Percentiles rank a stretch among this genome's conserved stretches.
Evolutionary conservation across 1,140 invertebrate genomes (phyloP).

Genomic region (Drosophila teissieri): DNA sequence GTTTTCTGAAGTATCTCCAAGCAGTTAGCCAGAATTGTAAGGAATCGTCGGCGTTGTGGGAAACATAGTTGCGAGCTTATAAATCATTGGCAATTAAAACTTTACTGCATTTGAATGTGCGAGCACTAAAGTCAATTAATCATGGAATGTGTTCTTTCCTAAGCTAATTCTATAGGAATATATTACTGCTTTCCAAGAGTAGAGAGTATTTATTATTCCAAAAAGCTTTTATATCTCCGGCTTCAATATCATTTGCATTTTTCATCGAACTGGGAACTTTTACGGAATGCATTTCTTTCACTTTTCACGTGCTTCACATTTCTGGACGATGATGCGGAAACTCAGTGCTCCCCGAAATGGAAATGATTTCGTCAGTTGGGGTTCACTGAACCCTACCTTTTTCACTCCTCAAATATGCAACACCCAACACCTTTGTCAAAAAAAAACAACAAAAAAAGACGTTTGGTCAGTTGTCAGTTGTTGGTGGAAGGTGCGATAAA

Average conservation of each 20-base stretch:
- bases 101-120: conserved; percentile 4
- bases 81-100: conserved; percentile 34
- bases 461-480: conserved; percentile 47
- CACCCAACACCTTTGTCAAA: conserved; percentile 70
- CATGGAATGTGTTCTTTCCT: too few relatives aligned
- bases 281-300: conserved; percentile 33
- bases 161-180: neutral
- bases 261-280: neutral
- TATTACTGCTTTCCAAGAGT: too few relatives aligned
- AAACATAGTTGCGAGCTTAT: conserved; percentile 10
- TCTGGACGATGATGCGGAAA: conserved; percentile 26
- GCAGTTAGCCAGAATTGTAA: conserved; percentile 14
- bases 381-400: conserved; percentile 34
- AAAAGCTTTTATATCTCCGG: neutral
- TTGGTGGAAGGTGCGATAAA: conserved; percentile 61
- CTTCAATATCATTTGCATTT: conserved; percentile 9
- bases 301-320: conserved; percentile 21
- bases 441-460: conserved; percentile 27
- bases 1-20: conserved; percentile 21
- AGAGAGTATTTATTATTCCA: neutral
- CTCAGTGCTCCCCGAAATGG: conserved; percentile 52
- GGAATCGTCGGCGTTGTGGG: conserved; percentile 6
- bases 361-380: conserved; percentile 36
- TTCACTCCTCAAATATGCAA: conserved; percentile 30
- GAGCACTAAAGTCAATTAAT: neutral